Evolutionary conservation across 1,140 invertebrate species (phyloP).

Genomic region (Diprion similis): DNA sequence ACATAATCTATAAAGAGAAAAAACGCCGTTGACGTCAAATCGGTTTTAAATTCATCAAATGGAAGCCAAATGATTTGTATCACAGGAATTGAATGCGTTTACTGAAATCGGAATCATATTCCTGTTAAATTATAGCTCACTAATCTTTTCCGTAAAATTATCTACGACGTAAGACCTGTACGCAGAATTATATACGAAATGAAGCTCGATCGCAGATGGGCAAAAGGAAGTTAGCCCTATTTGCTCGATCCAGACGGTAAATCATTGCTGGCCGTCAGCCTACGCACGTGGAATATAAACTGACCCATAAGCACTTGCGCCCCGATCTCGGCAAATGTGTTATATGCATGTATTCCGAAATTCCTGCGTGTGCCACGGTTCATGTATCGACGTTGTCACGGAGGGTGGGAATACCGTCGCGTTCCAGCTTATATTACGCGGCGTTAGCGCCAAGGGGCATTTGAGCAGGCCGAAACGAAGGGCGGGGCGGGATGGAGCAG

Average conservation of each 20-base stretch:
- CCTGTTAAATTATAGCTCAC: no score
- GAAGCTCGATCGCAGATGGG: no score
- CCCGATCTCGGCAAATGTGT: not conserved
- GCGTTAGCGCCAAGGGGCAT: conserved; percentile 2
- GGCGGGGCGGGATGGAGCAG: not conserved
- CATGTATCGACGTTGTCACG: no score
- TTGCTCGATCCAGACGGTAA: not conserved
- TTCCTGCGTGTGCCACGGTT: not conserved
- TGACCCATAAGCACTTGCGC: not conserved
- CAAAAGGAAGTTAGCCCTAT: not conserved
- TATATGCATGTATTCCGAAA: not conserved
- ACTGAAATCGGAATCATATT: no score
- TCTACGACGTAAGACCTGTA: no score
- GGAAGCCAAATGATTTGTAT: no score
- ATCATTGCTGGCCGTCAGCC: not conserved
- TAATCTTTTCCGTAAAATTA: no score
- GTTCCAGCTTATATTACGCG: not conserved
- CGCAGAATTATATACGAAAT: no score
- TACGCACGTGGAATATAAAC: not conserved
- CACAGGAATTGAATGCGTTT: no score
- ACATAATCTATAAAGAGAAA: no score
- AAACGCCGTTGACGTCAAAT: no score
- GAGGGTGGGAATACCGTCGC: not conserved
- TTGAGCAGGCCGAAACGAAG: not conserved
- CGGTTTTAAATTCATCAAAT: no score